Percentiles rank a stretch among this genome's conserved stretches.
Evolutionary conservation across 2,888 invertebrate species (phyloP).

Genomic region (Melipona beecheii): DNA sequence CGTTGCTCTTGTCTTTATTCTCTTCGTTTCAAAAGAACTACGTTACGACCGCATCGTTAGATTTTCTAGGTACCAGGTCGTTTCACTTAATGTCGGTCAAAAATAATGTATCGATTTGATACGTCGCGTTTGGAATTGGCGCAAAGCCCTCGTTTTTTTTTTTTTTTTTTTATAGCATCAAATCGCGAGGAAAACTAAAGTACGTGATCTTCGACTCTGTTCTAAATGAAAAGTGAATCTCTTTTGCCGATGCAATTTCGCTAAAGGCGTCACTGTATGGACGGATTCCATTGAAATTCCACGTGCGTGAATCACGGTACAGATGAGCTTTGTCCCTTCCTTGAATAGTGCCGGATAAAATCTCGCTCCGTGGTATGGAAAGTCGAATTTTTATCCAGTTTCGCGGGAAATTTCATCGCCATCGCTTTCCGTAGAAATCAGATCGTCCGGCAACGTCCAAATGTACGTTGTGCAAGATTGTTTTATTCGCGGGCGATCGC

Average conservation of each 20-base stretch:
- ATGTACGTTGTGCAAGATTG: not conserved
- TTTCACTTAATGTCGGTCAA: not conserved
- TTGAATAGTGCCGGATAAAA: slow-evolving; percentile 32
- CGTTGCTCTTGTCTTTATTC: not conserved
- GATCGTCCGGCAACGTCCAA: not conserved
- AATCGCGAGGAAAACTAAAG: slow-evolving; percentile 4
- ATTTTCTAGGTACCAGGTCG: not conserved
- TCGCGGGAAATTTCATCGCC: not conserved
- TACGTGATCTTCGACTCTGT: not conserved
- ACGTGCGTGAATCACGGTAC: slow-evolving; percentile 27
- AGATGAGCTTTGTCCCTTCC: slow-evolving; percentile 13
- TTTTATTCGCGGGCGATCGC: not conserved
- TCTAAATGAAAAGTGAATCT: slow-evolving; percentile 18
- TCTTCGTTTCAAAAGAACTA: not conserved
- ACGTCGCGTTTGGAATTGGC: not conserved
- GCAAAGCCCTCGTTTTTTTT: not conserved
- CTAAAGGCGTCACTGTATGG: slow-evolving; percentile 10
- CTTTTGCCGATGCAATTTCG: slow-evolving; percentile 30
- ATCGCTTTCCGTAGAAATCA: not conserved
- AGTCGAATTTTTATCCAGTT: not conserved
- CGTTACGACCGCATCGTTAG: not conserved
- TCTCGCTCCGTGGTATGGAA: slow-evolving; percentile 22
- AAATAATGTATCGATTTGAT: not conserved
- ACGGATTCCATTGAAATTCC: slow-evolving; percentile 52
- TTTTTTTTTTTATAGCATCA: slow-evolving; percentile 5